Conservation (phyloP, 2,888 invertebrate genomes). For the Poecilobothrus nobilitatus region DNA sequence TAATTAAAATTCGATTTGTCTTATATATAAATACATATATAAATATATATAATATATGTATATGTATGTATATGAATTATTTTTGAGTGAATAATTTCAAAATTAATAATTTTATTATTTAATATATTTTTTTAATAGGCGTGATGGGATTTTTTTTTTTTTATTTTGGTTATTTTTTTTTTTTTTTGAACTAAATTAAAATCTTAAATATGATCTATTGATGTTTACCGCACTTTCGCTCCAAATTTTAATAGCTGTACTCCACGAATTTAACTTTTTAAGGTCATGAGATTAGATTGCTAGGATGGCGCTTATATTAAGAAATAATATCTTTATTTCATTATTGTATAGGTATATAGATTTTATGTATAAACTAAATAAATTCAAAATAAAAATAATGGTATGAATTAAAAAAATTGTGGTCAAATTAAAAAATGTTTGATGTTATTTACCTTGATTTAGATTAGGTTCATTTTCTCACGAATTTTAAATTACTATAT, state of each 20-base stretch:
- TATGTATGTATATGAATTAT: no score
- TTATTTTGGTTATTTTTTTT: not conserved
- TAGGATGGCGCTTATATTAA: not conserved
- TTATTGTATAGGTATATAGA: not conserved
- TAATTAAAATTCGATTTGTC: not conserved
- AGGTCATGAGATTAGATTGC: not conserved
- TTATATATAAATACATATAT: not conserved
- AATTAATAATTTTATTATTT: not conserved
- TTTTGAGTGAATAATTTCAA: not conserved
- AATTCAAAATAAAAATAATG: no score
- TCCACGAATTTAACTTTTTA: not conserved
- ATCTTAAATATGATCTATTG: not conserved
- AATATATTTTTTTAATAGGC: conserved; percentile 1
- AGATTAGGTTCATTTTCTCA: no score
- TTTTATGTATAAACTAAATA: no score
- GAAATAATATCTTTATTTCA: not conserved
- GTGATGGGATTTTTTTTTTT: not conserved
- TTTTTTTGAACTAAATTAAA: not conserved
- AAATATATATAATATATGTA: not conserved
- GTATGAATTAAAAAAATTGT: no score
- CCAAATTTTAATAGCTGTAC: not conserved
- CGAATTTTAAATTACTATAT: no score
- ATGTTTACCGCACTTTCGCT: not conserved
- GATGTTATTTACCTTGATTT: no score
- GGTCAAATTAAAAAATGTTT: no score